Conservation (phyloP, 2,797 vertebrate genomes). For the Clarias pachynema region DNA sequence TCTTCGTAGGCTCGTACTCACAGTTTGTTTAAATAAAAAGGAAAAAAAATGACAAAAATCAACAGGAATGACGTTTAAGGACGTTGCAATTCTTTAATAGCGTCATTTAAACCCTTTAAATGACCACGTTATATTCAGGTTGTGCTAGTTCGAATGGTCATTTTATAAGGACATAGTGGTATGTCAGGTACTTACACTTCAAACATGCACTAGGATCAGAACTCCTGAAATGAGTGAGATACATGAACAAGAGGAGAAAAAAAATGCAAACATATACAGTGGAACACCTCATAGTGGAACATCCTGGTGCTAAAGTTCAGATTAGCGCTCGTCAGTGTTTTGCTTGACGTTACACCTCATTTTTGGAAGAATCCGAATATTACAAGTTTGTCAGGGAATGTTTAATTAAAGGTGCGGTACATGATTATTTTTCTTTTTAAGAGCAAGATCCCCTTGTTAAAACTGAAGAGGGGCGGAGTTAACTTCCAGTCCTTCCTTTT, state of each 20-base stretch:
- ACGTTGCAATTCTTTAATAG: neutral
- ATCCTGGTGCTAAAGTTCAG: neutral
- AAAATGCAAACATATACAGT: neutral
- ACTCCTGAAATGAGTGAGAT: neutral
- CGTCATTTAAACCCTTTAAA: too few relatives aligned
- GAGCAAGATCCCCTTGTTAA: too few relatives aligned
- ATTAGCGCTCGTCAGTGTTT: neutral
- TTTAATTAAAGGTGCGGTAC: neutral
- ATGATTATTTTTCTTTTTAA: neutral
- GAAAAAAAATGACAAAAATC: neutral
- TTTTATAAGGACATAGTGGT: neutral
- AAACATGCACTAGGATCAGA: too few relatives aligned
- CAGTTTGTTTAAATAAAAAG: neutral
- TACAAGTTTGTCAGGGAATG: neutral
- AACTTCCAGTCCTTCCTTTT: neutral
- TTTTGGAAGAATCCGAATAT: neutral
- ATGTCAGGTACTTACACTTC: neutral
- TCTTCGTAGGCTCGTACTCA: neutral
- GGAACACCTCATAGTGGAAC: too few relatives aligned
- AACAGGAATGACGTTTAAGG: neutral
- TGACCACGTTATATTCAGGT: too few relatives aligned
- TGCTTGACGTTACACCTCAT: neutral
- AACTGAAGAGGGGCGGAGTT: neutral
- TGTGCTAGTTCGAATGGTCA: too few relatives aligned
- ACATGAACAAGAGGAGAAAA: neutral